A percentile compares a stretch with the other conserved stretches of the same genome.
Evolutionary conservation across 1,140 invertebrate species (phyloP).

Genomic region (Camponotus vicinus): DNA sequence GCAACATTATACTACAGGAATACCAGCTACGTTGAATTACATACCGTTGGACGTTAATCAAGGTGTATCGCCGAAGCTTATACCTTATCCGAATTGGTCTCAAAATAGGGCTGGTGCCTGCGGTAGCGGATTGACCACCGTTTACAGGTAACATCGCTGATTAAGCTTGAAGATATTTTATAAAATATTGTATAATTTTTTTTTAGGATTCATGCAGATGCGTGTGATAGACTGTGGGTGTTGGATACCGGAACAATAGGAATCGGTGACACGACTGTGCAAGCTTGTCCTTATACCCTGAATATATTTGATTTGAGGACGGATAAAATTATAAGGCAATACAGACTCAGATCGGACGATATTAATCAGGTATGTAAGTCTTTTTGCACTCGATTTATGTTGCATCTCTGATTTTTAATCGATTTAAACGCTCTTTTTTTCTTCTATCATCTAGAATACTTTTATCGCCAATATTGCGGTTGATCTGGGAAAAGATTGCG

Average conservation of each 20-base stretch:
- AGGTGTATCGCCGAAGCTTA: slow-evolving; percentile 90
- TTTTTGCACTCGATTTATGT: neutral
- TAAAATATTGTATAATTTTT: slow-evolving; percentile 9
- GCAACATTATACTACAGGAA: slow-evolving; percentile 86
- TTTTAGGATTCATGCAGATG: slow-evolving; percentile 88
- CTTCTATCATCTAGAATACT: slow-evolving; percentile 85
- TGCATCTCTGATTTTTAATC: neutral
- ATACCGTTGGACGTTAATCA: slow-evolving; percentile 89
- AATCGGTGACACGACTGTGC: slow-evolving; percentile 91
- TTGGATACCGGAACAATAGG: slow-evolving; percentile 93
- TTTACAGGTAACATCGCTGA: slow-evolving; percentile 86
- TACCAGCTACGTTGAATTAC: slow-evolving; percentile 93
- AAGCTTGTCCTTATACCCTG: slow-evolving; percentile 91
- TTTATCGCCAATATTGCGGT: slow-evolving; percentile 94
- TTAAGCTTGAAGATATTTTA: neutral
- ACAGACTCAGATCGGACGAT: slow-evolving; percentile 90
- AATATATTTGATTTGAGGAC: slow-evolving; percentile 92
- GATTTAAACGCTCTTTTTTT: neutral
- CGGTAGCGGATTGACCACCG: slow-evolving; percentile 90
- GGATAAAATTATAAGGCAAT: slow-evolving; percentile 90
- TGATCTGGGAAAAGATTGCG: slow-evolving; percentile 90
- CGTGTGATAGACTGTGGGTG: slow-evolving; percentile 93
- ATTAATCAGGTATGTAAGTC: slow-evolving; percentile 87
- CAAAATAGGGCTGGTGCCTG: slow-evolving; percentile 92
- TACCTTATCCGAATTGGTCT: slow-evolving; percentile 91